Percentiles rank a stretch among this genome's conserved stretches.
These are phyloP conservation scores for Phymastichus coffea DNA, from an alignment of 1,140 invertebrate genomes.

Conservation along the genomic window DNA sequence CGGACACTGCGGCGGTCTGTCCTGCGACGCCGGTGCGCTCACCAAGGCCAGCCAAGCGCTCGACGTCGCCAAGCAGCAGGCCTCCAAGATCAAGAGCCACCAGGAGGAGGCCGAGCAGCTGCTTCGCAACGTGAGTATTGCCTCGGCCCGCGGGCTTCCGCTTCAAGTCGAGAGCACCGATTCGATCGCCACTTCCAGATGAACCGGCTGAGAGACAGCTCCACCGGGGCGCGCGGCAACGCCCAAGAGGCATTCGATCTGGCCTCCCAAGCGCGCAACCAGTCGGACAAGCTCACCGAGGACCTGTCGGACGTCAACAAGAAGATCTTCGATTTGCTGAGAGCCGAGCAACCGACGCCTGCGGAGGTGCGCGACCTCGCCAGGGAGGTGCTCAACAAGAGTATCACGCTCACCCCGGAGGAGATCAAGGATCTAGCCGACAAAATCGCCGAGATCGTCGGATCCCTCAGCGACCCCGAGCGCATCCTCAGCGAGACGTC, in stretches of 20 bases:
- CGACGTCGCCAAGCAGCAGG: slow-evolving; percentile 80
- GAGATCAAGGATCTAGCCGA: slow-evolving; percentile 82
- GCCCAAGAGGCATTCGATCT: slow-evolving; percentile 64
- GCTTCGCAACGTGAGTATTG: slow-evolving; percentile 59
- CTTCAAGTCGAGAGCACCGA: too few relatives aligned
- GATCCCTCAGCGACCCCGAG: slow-evolving; percentile 85
- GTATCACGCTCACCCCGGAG: slow-evolving; percentile 75
- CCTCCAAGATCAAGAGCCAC: slow-evolving; percentile 75
- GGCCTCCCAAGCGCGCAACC: slow-evolving; percentile 59
- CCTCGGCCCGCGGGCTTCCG: too few relatives aligned
- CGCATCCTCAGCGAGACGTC: slow-evolving; percentile 83
- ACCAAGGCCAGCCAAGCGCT: slow-evolving; percentile 84
- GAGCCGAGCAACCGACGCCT: slow-evolving; percentile 74
- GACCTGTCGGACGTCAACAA: slow-evolving; percentile 63
- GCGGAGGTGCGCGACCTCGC: slow-evolving; percentile 78
- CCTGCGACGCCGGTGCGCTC: slow-evolving; percentile 86
- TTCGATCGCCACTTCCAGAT: slow-evolving; percentile 53
- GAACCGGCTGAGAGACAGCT: slow-evolving; percentile 60
- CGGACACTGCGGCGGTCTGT: slow-evolving; percentile 83
- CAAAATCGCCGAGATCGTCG: slow-evolving; percentile 79
- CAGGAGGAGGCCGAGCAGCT: slow-evolving; percentile 74
- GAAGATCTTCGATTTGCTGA: slow-evolving; percentile 75
- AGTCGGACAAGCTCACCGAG: slow-evolving; percentile 58
- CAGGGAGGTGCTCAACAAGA: slow-evolving; percentile 70
- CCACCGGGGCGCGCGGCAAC: slow-evolving; percentile 58